Evolutionary conservation across 2,113 vertebrate species (phyloP), one percentile per base, ranked within the genome.

Genomic region (Pedionomus torquatus): DNA sequence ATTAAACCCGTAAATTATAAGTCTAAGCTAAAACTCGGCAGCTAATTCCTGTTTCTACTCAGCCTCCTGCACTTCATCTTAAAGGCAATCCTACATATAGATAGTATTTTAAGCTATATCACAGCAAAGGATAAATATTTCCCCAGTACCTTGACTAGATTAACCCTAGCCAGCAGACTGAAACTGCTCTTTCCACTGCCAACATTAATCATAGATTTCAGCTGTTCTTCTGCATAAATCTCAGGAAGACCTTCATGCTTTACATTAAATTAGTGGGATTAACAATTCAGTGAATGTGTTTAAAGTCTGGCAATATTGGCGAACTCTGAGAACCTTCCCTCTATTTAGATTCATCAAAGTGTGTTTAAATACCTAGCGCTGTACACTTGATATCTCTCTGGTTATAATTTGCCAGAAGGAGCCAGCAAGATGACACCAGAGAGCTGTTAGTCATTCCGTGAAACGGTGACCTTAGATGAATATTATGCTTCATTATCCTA

Each of bases 1-100:
- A 92, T 92, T 95, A 95, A 95, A 96, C 75, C 30, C 5, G 49
- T 92, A 94, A 95, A 95, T 95, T 97, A 94, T 49, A 97, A 82
- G 49, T 58, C 83, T 84, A 49, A 89, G 31, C 21, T 87, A 28
- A 75, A 90, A 85, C 39, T 89, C 17, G 0, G 66, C 85, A 95
- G 76, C 77, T 92, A 87, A 95, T 90, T 95, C 83, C 85, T 77
- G 83, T 81, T 93, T 77, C 79, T 93, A 23, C 63, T 85, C 74
- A 91, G 58, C 49, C 41, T 92, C 28, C 71, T 43, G 75, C 24
- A 65, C 61, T 91, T 96, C 44, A 96, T 91, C 86, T 91, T 83
- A 89, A 84, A 87, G 46, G 55, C 81, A 96, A 87, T 70, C 65
- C 60, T 65, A 95, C 55, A 81, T 46, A 87, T 23, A 83, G 66